phyloP scores from a whole-genome alignment of 2,888 invertebrate genomes.

The Acleris cristana region DNA sequence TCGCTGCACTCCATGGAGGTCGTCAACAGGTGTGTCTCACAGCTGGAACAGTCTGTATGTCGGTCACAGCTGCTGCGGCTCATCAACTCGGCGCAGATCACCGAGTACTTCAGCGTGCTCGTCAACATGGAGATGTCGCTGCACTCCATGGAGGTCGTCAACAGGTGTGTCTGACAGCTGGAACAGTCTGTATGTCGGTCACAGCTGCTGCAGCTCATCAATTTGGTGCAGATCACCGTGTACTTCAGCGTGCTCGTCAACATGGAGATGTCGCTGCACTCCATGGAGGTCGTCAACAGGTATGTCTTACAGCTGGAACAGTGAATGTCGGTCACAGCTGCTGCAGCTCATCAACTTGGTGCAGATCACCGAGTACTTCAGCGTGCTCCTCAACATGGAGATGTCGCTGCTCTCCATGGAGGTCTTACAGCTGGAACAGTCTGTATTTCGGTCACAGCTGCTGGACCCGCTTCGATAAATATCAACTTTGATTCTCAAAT shows the following conservation, averaged over 20 bases:
- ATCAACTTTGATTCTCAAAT: no score
- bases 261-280: slow-evolving; percentile 99
- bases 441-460: slow-evolving; percentile 60
- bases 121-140: slow-evolving; percentile 99
- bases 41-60: neutral
- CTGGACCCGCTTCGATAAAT: slow-evolving; percentile 60
- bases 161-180: slow-evolving; percentile 82
- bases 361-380: slow-evolving; percentile 97
- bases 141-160: slow-evolving; percentile 97
- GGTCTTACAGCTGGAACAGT: slow-evolving; percentile 74
- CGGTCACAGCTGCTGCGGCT: slow-evolving; percentile 87
- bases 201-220: slow-evolving; percentile 92
- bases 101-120: slow-evolving; percentile 96
- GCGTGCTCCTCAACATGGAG: slow-evolving; percentile 98
- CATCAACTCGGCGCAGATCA: slow-evolving; percentile 97
- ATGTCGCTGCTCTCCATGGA: slow-evolving; percentile 99
- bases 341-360: slow-evolving; percentile 96
- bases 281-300: slow-evolving; percentile 97
- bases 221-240: slow-evolving; percentile 97
- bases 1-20: slow-evolving; percentile 99
- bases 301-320: slow-evolving; percentile 48
- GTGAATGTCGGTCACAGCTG: slow-evolving; percentile 60
- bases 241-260: slow-evolving; percentile 97
- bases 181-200: no score
- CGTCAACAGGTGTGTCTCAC: slow-evolving; percentile 82